phyloP scores from a whole-genome alignment of 2,888 invertebrate species.

The Pseudococcus viburni region DNA sequence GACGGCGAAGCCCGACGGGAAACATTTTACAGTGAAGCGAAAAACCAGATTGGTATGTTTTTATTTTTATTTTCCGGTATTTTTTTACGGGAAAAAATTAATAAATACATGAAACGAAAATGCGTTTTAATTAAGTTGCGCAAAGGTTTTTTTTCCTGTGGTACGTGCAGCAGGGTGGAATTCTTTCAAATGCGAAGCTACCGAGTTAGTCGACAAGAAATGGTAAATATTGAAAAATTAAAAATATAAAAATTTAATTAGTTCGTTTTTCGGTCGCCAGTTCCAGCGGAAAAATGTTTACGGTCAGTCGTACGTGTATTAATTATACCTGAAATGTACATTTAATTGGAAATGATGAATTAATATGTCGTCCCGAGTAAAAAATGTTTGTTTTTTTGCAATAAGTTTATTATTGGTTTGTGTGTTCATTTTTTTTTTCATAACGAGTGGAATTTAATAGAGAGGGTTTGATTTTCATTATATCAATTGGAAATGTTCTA shows the following conservation, averaged over 20 bases:
- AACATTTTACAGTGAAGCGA: constrained; percentile 9
- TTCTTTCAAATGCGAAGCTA: constrained; percentile 33
- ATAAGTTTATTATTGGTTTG: background rate
- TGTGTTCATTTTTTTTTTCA: too few species aligned
- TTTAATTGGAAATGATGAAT: constrained; percentile 6
- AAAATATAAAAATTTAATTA: constrained; percentile 44
- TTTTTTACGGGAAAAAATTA: constrained; percentile 20
- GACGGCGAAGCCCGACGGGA: constrained; percentile 23
- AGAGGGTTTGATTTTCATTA: too few species aligned
- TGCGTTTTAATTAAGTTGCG: constrained; percentile 40
- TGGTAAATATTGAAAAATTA: constrained; percentile 41
- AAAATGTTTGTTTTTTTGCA: background rate
- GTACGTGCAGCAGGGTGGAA: background rate
- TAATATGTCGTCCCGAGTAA: background rate
- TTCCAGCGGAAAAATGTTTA: background rate
- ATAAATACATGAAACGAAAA: constrained; percentile 51
- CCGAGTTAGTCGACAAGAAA: background rate
- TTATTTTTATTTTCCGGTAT: background rate
- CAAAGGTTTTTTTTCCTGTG: background rate
- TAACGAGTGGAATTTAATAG: too few species aligned
- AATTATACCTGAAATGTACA: constrained; percentile 24
- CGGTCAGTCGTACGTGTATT: background rate
- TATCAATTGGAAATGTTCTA: too few species aligned
- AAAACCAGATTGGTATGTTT: constrained; percentile 49
- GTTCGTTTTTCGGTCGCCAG: constrained; percentile 13